A percentile compares a stretch with the other conserved stretches of the same genome.
Evolutionary conservation across 2,797 vertebrate genomes (phyloP).

Genomic region (Helarctos malayanus): DNA sequence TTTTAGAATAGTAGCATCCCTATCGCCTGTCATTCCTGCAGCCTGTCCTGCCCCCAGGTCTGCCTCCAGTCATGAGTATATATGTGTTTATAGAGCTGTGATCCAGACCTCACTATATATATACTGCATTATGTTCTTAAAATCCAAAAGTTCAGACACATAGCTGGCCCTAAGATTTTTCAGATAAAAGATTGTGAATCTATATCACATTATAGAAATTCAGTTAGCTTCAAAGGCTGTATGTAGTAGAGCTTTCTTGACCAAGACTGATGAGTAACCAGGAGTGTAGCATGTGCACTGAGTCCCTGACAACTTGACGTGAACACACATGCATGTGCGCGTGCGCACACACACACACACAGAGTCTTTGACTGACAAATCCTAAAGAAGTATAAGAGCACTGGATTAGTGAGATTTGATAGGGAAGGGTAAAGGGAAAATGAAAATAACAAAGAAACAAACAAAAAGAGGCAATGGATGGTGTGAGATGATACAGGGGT

Average conservation of each 20-base stretch:
- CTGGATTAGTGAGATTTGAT: neutral
- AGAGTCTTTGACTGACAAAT: neutral
- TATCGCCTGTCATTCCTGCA: neutral
- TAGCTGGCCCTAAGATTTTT: constrained; percentile 40
- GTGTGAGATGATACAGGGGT: neutral
- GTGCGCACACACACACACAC: neutral
- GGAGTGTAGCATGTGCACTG: neutral
- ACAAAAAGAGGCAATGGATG: neutral
- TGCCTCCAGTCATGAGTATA: neutral
- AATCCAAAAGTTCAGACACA: neutral
- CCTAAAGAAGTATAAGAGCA: neutral
- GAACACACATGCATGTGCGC: neutral
- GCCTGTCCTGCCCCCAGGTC: neutral
- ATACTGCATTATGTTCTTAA: neutral
- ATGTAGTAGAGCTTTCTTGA: neutral
- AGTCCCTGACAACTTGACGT: neutral
- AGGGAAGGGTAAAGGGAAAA: neutral
- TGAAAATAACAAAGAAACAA: neutral
- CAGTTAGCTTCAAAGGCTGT: neutral
- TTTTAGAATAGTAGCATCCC: neutral
- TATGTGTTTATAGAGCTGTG: neutral
- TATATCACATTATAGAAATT: neutral
- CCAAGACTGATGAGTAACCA: neutral
- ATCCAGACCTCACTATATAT: neutral
- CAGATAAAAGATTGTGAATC: neutral